A percentile compares a stretch with the other conserved stretches of the same genome.
These are phyloP conservation scores for Narcine bancroftii DNA, from an alignment of 2,113 vertebrate genomes.

Conservation along the genomic window DNA sequence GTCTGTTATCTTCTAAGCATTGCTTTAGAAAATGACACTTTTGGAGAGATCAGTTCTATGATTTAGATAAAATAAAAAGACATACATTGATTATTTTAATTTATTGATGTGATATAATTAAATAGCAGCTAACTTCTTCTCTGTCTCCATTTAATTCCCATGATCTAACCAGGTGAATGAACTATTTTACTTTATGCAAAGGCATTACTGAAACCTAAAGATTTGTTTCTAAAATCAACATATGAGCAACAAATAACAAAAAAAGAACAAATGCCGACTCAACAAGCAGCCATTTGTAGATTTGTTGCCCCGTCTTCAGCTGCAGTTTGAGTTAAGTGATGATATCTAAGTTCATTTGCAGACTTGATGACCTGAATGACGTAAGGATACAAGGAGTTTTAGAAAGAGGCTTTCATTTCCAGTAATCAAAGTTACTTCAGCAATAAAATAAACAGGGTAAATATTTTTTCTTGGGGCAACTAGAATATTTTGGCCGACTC, in stretches of 20 bases:
- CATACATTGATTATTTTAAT: not conserved
- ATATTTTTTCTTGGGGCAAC: not conserved
- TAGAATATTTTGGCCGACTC: not conserved
- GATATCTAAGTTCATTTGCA: not conserved
- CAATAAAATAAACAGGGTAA: not conserved
- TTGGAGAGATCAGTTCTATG: not conserved
- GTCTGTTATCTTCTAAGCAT: not conserved
- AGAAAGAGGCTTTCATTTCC: not conserved
- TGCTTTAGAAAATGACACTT: not conserved
- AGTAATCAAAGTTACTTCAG: not conserved
- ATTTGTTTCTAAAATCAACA: not conserved
- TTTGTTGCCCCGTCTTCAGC: not conserved
- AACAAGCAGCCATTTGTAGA: not conserved
- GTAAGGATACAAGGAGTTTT: not conserved
- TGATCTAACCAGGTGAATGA: not conserved
- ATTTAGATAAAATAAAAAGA: not conserved
- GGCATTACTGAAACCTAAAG: not conserved
- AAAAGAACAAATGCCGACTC: not conserved
- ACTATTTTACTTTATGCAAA: not conserved
- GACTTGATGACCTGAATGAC: not conserved
- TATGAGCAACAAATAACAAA: not conserved
- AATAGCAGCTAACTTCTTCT: not conserved
- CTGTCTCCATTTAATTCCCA: not conserved
- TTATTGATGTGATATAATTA: not conserved
- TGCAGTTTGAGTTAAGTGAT: not conserved